Evolutionary conservation across 2,888 invertebrate genomes (phyloP), one percentile per base, ranked within the genome.

Genomic region (Augiades crinisus): DNA sequence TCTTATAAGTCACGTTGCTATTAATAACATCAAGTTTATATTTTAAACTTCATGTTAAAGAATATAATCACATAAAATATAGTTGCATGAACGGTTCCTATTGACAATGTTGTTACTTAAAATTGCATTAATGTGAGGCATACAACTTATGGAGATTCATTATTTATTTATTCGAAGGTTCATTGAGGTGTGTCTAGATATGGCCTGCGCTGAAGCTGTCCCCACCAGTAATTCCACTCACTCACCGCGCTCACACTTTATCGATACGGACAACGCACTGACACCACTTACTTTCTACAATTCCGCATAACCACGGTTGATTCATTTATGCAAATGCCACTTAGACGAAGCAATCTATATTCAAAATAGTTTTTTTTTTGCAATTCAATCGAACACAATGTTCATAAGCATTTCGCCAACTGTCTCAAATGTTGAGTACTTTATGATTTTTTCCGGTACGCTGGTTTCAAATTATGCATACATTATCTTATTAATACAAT

Each of bases 261-360:
- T 61, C 59, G 53, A 56, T 34, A 53, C 55, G 54, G 44, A 56
- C 16, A 14, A 12, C n/a, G 22, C 13, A 51, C 61, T 36, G 59
- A 61, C 60, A 41, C 37, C 55, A 58, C 46, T 57, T 54, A 52
- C 59, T 65, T 69, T 67, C 59, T 66, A 60, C 49, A 59, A 60
- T 63, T 59, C 58, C 57, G 56, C 56, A 58, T 58, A 54, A 51
- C 55, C 38, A 38, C 43, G 37, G 44, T 31, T 43, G 44, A 51
- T 45, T 44, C 43, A 49, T 49, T 44, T 50, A 51, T 51, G 37
- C 44, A 51, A 45, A 51, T 45, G 44, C 38, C 22, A 45, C 31
- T 43, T 31, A 45, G 51, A 44, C 21, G 51, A 4, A 14, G n/a
- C 38, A 36, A 45, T 51, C 22, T 22, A 31, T 7, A 51, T 51